Conservation (phyloP, 1,140 invertebrate genomes). For the Parasteatoda tepidariorum region DNA sequence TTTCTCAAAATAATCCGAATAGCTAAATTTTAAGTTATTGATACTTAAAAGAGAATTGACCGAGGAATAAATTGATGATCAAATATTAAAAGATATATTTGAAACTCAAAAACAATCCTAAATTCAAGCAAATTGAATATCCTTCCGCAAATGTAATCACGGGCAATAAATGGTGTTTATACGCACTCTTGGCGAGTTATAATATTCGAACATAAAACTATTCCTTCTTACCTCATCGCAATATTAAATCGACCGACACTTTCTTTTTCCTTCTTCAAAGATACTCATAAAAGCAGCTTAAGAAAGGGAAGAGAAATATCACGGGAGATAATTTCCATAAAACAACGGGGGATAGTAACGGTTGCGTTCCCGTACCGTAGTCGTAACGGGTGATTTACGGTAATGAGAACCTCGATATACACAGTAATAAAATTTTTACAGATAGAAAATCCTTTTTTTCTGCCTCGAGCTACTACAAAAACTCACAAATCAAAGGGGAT, state of each 20-base stretch:
- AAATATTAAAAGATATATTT: no score
- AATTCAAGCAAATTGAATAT: background rate
- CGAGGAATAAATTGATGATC: no score
- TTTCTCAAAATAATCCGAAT: no score
- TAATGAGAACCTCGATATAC: constrained; percentile 4
- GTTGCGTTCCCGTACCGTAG: background rate
- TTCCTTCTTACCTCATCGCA: background rate
- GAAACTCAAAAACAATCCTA: no score
- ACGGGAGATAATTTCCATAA: constrained; percentile 7
- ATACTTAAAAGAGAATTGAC: no score
- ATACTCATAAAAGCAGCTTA: background rate
- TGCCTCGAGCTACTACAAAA: background rate
- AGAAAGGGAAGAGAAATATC: background rate
- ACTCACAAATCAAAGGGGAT: background rate
- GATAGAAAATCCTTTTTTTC: background rate
- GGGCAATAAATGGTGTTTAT: background rate
- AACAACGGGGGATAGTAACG: background rate
- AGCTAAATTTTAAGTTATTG: no score
- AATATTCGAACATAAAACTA: background rate
- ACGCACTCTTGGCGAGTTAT: background rate
- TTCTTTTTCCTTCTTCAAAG: background rate
- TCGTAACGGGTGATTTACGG: background rate
- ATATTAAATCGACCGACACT: background rate
- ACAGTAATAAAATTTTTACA: background rate
- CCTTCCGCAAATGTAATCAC: background rate